Conservation (phyloP, 1,140 invertebrate genomes). For the Sipha flava region DNA sequence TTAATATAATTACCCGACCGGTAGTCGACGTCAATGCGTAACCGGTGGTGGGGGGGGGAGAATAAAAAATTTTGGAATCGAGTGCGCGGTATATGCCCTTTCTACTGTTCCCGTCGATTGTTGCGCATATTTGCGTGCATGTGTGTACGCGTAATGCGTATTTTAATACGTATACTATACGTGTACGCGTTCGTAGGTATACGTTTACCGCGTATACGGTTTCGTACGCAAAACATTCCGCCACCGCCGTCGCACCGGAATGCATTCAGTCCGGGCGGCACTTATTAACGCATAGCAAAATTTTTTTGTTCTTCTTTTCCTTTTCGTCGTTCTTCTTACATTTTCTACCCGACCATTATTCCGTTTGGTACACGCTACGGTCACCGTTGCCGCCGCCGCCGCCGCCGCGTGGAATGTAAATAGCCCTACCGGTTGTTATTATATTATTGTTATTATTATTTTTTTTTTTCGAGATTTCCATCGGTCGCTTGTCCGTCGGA, state of each 20-base stretch:
- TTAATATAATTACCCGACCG: slow-evolving; percentile 1
- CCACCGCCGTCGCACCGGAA: not conserved
- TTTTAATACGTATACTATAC: not conserved
- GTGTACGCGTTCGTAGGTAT: too few relatives aligned
- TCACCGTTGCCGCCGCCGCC: not conserved
- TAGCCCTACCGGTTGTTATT: not conserved
- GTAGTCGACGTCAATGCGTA: not conserved
- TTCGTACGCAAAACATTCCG: too few relatives aligned
- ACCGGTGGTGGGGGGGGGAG: not conserved
- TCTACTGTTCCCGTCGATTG: too few relatives aligned
- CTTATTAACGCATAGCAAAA: not conserved
- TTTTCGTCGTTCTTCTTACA: too few relatives aligned
- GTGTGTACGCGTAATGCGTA: not conserved
- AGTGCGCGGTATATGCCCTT: not conserved
- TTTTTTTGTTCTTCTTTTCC: not conserved
- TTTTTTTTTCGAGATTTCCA: not conserved
- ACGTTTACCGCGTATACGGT: too few relatives aligned
- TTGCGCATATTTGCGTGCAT: too few relatives aligned
- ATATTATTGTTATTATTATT: not conserved
- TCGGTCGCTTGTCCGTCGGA: not conserved
- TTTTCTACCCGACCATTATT: not conserved
- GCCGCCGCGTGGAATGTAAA: not conserved
- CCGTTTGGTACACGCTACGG: too few relatives aligned
- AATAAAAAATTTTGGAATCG: not conserved
- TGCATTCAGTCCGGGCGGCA: not conserved